Evolutionary conservation across 1,140 invertebrate genomes (phyloP).

Genomic region (Apis florea): DNA sequence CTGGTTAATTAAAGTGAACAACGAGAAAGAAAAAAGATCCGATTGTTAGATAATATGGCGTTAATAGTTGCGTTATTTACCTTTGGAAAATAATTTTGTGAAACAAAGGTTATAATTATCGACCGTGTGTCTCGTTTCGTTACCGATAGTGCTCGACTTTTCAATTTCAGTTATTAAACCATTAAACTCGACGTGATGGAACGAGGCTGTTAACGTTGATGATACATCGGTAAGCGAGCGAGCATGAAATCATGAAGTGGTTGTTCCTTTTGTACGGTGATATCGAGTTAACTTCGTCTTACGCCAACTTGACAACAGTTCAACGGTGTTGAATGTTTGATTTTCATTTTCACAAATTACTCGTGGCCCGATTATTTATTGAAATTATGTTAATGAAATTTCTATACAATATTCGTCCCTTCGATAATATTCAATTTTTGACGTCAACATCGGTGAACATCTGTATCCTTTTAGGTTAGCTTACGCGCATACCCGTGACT

Average conservation of each 20-base stretch:
- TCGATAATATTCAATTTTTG: too few relatives aligned
- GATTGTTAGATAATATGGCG: background rate
- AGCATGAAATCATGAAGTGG: background rate
- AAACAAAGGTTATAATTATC: slow-evolving; percentile 4
- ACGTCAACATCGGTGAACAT: too few relatives aligned
- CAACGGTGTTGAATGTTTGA: too few relatives aligned
- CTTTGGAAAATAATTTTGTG: background rate
- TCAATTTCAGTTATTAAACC: background rate
- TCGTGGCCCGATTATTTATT: too few relatives aligned
- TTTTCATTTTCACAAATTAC: too few relatives aligned
- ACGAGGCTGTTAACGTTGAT: background rate
- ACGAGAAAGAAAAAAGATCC: slow-evolving; percentile 17
- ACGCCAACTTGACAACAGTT: too few relatives aligned
- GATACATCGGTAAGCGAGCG: background rate
- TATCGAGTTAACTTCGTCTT: too few relatives aligned
- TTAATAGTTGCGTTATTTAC: slow-evolving; percentile 2
- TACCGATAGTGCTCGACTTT: background rate
- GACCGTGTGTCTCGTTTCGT: background rate
- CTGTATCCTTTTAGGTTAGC: too few relatives aligned
- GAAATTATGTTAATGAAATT: too few relatives aligned
- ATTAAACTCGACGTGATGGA: background rate
- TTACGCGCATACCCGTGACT: too few relatives aligned
- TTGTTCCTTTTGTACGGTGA: too few relatives aligned
- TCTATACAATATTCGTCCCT: too few relatives aligned
- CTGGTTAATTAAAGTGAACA: slow-evolving; percentile 13